phyloP scores from a whole-genome alignment of 2,797 vertebrate genomes.

The Eupleurogrammus muticus region DNA sequence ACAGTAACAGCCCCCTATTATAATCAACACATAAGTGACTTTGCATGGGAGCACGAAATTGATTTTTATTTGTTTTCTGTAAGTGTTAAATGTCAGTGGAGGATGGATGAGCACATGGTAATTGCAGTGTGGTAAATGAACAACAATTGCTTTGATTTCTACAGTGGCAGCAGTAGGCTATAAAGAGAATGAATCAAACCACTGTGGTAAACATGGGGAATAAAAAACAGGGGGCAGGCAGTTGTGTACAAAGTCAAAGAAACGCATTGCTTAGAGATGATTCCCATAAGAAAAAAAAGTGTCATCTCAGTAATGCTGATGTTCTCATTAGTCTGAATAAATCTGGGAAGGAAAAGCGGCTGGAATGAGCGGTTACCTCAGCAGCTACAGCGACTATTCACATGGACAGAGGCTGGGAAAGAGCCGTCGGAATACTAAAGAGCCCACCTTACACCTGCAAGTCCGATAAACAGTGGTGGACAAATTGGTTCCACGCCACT shows the following conservation, averaged over 20 bases:
- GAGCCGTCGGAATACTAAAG: constrained; percentile 73
- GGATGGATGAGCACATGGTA: constrained; percentile 1
- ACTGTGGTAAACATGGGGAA: constrained; percentile 1
- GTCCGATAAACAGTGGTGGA: constrained; percentile 62
- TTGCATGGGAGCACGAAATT: background rate
- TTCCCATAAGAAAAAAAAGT: too few relatives aligned
- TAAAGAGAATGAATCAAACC: constrained; percentile 22
- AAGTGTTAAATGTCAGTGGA: constrained; percentile 25
- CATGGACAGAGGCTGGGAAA: constrained; percentile 52
- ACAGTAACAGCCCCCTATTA: background rate
- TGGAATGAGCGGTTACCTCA: constrained; percentile 49
- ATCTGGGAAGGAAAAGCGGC: background rate
- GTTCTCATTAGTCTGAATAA: constrained; percentile 5
- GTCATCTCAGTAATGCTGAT: background rate
- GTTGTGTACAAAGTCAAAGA: background rate
- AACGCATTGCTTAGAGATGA: too few relatives aligned
- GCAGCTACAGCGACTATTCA: constrained; percentile 48
- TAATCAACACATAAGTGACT: constrained; percentile 10
- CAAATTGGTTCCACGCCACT: constrained; percentile 69
- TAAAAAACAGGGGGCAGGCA: background rate
- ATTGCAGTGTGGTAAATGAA: constrained; percentile 36
- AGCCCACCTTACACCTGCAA: constrained; percentile 79
- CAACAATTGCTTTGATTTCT: constrained; percentile 63
- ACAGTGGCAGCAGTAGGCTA: constrained; percentile 8
- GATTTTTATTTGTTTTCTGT: constrained; percentile 15